Base-by-base conservation (phyloP, 2,888 invertebrate genomes). In the Pollenia labialis region DNA sequence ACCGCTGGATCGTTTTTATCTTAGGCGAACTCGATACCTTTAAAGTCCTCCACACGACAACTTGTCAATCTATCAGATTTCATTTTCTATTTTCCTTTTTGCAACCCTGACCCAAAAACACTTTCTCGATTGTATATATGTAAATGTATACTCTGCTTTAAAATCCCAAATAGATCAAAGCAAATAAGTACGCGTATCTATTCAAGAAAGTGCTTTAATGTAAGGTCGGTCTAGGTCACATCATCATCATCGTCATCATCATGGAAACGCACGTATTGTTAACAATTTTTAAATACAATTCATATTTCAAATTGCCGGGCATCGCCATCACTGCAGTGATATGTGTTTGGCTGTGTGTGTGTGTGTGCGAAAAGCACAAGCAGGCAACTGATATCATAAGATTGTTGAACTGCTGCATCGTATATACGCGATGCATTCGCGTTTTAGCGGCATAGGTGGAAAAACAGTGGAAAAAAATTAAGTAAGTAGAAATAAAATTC, bases 141-240 rank as follows among this genome's bases (percentile, higher is more conserved):
- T n/a, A n/a, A n/a, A n/a, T 60, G 1, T 44, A 12, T 32, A n/a
- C 11, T 14, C 3, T 18, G n/a, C 50, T 68, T 69, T n/a, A 23
- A 44, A 58, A 69, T 62, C 12, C 52, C 44, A 60, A 52, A 44
- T 32, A 16, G 32, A 79, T 68, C 18, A 75, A 71, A 60, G 18
- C 44, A 58, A 58, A 56, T 64, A 66, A 44, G 68, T 32, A 50
- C 42, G 23, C 40, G 64, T 72, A 48, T 64, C 40, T 56, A 72
- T 52, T 3, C n/a, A 54, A 52, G 52, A 69, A 60, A 46, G 16
- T 74, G 40, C 74, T 74, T 74, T 77, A 83, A 77, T 71, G 62
- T 72, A 69, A 69, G 87, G 87, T 87, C 87, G 81, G 87, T 84
- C 87, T 84, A 84, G 84, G 87, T 87, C 87, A 87, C 62, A 87